Conservation (phyloP, 2,888 invertebrate genomes). For the Thecocarcelia acutangulata region DNA sequence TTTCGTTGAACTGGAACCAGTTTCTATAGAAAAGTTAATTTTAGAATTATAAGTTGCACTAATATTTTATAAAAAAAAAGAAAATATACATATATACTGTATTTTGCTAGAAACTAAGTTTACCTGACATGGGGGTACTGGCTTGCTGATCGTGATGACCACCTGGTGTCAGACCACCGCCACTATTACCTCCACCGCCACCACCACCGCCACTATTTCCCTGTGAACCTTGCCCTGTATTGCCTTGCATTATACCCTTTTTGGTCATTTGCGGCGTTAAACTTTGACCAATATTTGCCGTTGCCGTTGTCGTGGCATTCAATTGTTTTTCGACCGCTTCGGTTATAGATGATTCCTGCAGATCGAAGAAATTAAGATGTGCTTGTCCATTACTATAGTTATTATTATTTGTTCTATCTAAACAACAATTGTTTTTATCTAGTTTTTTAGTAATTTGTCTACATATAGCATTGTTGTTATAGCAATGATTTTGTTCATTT, state of each 20-base stretch:
- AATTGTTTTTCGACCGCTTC: conserved; percentile 97
- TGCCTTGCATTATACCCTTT: conserved; percentile 75
- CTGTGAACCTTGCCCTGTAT: conserved; percentile 59
- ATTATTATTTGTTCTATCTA: conserved; percentile 70
- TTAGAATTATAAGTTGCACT: conserved; percentile 1
- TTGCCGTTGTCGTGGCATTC: conserved; percentile 84
- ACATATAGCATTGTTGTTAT: conserved; percentile 70
- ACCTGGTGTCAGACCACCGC: conserved; percentile 73
- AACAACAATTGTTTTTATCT: conserved; percentile 66
- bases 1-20: conserved; percentile 83
- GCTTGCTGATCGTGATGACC: conserved; percentile 79
- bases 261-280: conserved; percentile 82
- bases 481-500: conserved; percentile 68
- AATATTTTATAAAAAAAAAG: background rate
- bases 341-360: conserved; percentile 82
- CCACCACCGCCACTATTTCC: conserved; percentile 70
- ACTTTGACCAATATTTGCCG: conserved; percentile 75
- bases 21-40: conserved; percentile 76
- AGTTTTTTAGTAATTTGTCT: conserved; percentile 69
- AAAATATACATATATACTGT: no score
- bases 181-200: conserved; percentile 70
- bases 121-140: conserved; percentile 81
- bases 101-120: conserved; percentile 34
- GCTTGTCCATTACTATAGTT: conserved; percentile 78
- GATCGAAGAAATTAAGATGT: conserved; percentile 80